Evolutionary conservation across 2,888 invertebrate genomes (phyloP).

Genomic region (Drosophila peninsularis): DNA sequence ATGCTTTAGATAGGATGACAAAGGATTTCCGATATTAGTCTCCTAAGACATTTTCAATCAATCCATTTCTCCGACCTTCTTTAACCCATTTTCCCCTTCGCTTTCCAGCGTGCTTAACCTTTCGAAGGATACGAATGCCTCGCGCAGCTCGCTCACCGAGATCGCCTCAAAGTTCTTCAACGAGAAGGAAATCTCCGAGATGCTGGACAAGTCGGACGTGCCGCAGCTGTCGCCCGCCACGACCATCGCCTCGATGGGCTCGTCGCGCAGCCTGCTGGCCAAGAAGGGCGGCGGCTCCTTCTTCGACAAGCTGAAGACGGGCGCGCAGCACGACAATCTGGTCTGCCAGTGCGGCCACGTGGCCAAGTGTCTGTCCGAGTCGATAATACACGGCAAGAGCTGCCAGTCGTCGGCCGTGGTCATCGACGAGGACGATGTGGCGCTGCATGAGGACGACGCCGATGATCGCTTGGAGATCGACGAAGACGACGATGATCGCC

Average conservation of each 20-base stretch:
- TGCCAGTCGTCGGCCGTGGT: slow-evolving; percentile 85
- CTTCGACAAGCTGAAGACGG: slow-evolving; percentile 92
- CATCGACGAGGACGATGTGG: slow-evolving; percentile 73
- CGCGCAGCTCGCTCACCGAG: slow-evolving; percentile 85
- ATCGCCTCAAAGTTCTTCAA: slow-evolving; percentile 85
- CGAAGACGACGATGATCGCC: slow-evolving; percentile 82
- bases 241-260: slow-evolving; percentile 70
- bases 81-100: neutral
- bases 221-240: slow-evolving; percentile 79
- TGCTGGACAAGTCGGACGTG: slow-evolving; percentile 70
- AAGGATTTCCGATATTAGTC: no score
- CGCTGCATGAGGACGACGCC: slow-evolving; percentile 75
- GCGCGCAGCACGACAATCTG: slow-evolving; percentile 88
- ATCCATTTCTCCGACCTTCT: no score
- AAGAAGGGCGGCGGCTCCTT: slow-evolving; percentile 88
- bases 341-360: slow-evolving; percentile 90
- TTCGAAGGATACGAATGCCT: slow-evolving; percentile 81
- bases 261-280: slow-evolving; percentile 71
- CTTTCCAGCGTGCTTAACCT: slow-evolving; percentile 81
- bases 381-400: slow-evolving; percentile 90
- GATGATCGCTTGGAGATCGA: slow-evolving; percentile 82
- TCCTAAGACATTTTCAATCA: no score
- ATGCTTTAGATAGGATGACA: no score
- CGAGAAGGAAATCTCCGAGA: slow-evolving; percentile 79
- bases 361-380: slow-evolving; percentile 92